Percentiles rank a stretch among this genome's conserved stretches.
Conservation (phyloP, 23 tunicate genomes). For the Phallusia fumigata region DNA sequence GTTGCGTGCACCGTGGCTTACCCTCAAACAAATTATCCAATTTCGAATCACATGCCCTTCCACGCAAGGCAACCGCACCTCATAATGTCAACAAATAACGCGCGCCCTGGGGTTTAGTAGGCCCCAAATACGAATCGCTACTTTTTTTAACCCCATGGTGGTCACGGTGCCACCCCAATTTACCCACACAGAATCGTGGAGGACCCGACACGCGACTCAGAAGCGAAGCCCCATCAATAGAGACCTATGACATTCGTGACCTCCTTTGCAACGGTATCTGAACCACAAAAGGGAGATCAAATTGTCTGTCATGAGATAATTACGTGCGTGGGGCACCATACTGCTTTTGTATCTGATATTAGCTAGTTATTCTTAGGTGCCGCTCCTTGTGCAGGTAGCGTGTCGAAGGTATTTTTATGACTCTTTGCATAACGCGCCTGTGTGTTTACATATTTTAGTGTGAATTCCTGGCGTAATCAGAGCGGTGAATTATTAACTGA, state of each 20-base stretch:
- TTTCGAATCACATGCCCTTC: background rate
- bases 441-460: background rate
- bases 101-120: too few relatives aligned
- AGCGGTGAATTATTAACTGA: background rate
- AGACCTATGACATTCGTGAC: background rate
- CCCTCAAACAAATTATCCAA: constrained; percentile 14
- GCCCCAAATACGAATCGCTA: too few relatives aligned
- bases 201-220: background rate
- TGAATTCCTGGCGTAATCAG: background rate
- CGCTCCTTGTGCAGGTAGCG: background rate
- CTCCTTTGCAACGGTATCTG: background rate
- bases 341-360: background rate
- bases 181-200: background rate
- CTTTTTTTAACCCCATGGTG: too few relatives aligned
- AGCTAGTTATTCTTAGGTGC: background rate
- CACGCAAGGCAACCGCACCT: background rate
- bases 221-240: background rate
- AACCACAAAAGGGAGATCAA: background rate
- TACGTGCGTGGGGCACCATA: background rate
- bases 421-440: background rate
- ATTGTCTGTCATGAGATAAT: background rate
- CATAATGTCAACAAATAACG: background rate
- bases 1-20: background rate
- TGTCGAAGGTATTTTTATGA: background rate
- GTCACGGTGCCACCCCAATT: background rate